phyloP scores from a whole-genome alignment of 2,797 vertebrate genomes.

The Leptatherina wallacei region DNA sequence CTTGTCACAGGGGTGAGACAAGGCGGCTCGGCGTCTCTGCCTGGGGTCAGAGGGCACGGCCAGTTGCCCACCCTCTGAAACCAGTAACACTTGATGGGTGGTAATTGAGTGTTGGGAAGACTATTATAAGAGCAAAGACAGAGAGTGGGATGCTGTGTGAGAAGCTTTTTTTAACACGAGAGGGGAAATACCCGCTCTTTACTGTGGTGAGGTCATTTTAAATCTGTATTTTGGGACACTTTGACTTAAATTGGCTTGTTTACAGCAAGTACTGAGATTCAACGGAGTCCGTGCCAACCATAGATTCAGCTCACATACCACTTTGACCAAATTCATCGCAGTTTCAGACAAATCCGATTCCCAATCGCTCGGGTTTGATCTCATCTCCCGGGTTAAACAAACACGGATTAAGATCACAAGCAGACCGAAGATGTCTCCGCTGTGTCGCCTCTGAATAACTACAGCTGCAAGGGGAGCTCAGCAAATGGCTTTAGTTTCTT shows the following conservation, averaged over 20 bases:
- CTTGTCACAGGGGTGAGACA: constrained; percentile 64
- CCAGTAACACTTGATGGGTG: constrained; percentile 47
- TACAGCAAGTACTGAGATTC: constrained; percentile 5
- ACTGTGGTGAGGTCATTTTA: not conserved
- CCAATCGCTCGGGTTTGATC: constrained; percentile 48
- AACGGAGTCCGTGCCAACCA: not conserved
- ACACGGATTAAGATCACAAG: constrained; percentile 39
- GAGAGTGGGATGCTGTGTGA: constrained; percentile 11
- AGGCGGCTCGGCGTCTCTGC: constrained; percentile 40
- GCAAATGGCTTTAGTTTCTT: constrained; percentile 1
- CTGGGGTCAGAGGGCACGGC: constrained; percentile 54
- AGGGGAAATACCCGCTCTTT: constrained; percentile 28
- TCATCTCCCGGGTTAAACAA: constrained; percentile 27
- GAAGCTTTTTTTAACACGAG: constrained; percentile 15
- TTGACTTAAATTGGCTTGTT: not conserved
- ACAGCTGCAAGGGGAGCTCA: constrained; percentile 11
- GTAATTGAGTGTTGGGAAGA: constrained; percentile 17
- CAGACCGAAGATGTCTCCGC: not conserved
- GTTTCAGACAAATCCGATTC: constrained; percentile 11
- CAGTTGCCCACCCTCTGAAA: constrained; percentile 43
- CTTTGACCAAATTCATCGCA: no score
- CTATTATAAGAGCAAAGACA: constrained; percentile 32
- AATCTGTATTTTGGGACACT: constrained; percentile 12
- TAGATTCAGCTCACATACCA: not conserved
- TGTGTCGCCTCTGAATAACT: constrained; percentile 12